Percentiles rank a stretch among this genome's conserved stretches.
Evolutionary conservation across 2,113 vertebrate genomes (phyloP).

Genomic region (Ageneiosus marmoratus): DNA sequence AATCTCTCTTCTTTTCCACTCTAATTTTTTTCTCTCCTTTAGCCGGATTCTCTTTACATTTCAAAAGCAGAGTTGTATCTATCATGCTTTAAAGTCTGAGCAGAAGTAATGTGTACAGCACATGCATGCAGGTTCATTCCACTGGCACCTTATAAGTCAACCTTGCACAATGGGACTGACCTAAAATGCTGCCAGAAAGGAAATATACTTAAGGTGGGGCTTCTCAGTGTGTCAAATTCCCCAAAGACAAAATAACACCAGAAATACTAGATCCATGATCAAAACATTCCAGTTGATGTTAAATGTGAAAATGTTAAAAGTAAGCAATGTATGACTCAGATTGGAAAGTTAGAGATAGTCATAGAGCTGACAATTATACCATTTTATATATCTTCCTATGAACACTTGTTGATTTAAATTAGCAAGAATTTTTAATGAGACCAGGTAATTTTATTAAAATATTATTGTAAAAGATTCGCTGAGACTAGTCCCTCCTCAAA

Average conservation of each 20-base stretch:
- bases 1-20: slow-evolving; percentile 16
- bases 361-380: not conserved
- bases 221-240: slow-evolving; percentile 49
- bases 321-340: not conserved
- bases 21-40: slow-evolving; percentile 15
- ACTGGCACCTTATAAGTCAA: slow-evolving; percentile 74
- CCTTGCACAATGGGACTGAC: slow-evolving; percentile 76
- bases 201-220: slow-evolving; percentile 76
- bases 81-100: slow-evolving; percentile 38
- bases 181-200: slow-evolving; percentile 75
- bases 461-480: not conserved
- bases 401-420: not conserved
- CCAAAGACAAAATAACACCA: slow-evolving; percentile 29
- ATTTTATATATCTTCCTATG: not conserved
- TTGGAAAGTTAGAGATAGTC: not conserved
- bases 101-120: slow-evolving; percentile 56
- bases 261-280: not conserved
- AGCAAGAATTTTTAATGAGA: not conserved
- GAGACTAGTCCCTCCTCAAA: not conserved
- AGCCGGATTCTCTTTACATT: not conserved
- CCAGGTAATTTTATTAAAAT: not conserved
- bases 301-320: not conserved
- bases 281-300: too few relatives aligned
- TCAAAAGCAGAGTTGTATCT: slow-evolving; percentile 37
- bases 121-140: slow-evolving; percentile 63